Base-by-base conservation (phyloP, 1,140 invertebrate species). In the Drosophila miranda region DNA sequence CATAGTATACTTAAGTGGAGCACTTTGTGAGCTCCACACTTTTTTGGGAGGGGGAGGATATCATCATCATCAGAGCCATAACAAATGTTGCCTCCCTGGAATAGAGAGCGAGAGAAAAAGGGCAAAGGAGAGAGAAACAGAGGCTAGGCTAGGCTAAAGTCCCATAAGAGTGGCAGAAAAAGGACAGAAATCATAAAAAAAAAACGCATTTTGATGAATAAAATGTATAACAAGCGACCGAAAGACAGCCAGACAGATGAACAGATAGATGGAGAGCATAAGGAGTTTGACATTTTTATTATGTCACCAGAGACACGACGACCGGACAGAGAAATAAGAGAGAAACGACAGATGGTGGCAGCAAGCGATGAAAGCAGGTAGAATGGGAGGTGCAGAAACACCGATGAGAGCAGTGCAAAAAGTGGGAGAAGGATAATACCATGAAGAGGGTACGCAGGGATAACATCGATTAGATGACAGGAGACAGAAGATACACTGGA, bases 1-100 rank as follows among this genome's bases (percentile, higher is more conserved):
- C 81, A 86, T 86, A 86, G 81, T 82, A 87, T 86, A 86, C 84
- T 86, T 86, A 87, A 86, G 82, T 86, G 82, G 82, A 86, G 78
- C 82, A 86, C 81, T 86, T 86, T 86, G 81, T 71, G 81, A 77
- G 61, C 82, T 2, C 28, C 28, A 0, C 30, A 8, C 7, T 26
- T 4, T 26, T 26, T 30, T 9, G 14, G 13, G 5, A 26, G 3
- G 58, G 49, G 60, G 13, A 54, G 62, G 80, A 79, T 70, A 75
- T 74, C 76, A 76, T 84, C 72, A 83, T 79, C 78, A 81, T 78
- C 54, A 81, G 34, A 38, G 55, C 44, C 72, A 38, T 56, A 77
- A 86, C 81, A 84, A 80, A 76, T 81, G 78, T 68, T 75, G 55
- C 67, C 63, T 56, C 11, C 11, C 11, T 11, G 4, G 9, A 34